phyloP scores from a whole-genome alignment of 2,888 invertebrate genomes.

The Agrochola circellaris region DNA sequence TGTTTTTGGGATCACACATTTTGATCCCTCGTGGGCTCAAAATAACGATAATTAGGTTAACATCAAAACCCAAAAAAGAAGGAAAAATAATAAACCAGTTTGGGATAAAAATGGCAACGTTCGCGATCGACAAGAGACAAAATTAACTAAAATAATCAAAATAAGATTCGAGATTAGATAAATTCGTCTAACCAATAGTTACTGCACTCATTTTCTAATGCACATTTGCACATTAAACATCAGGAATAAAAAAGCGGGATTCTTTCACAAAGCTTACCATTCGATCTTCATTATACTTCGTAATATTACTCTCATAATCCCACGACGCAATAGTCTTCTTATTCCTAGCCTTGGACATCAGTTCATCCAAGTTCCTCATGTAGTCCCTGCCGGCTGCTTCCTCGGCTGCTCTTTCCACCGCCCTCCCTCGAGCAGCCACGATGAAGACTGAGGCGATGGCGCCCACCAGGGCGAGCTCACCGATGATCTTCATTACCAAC shows the following conservation, averaged over 20 bases:
- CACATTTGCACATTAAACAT: background rate
- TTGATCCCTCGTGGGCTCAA: background rate
- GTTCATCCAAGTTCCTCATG: slow-evolving; percentile 91
- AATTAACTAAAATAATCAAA: background rate
- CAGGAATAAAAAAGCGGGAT: background rate
- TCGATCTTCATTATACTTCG: slow-evolving; percentile 91
- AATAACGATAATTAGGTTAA: background rate
- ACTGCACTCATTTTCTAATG: background rate
- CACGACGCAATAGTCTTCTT: slow-evolving; percentile 92
- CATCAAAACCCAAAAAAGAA: background rate
- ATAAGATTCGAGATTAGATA: background rate
- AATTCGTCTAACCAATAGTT: background rate
- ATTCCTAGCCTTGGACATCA: slow-evolving; percentile 90
- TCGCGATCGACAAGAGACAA: too few relatives aligned
- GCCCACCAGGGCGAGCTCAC: slow-evolving; percentile 84
- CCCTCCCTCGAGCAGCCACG: slow-evolving; percentile 86
- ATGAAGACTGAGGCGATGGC: slow-evolving; percentile 88
- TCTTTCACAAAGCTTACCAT: slow-evolving; percentile 74
- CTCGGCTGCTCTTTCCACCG: slow-evolving; percentile 88
- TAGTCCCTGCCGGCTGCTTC: slow-evolving; percentile 91
- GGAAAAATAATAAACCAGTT: background rate
- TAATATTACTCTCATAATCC: slow-evolving; percentile 94
- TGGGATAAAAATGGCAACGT: background rate
- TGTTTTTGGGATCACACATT: background rate
- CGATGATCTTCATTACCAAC: slow-evolving; percentile 87